Base-by-base conservation (phyloP, 2,797 vertebrate species). In the Alcedo atthis region DNA sequence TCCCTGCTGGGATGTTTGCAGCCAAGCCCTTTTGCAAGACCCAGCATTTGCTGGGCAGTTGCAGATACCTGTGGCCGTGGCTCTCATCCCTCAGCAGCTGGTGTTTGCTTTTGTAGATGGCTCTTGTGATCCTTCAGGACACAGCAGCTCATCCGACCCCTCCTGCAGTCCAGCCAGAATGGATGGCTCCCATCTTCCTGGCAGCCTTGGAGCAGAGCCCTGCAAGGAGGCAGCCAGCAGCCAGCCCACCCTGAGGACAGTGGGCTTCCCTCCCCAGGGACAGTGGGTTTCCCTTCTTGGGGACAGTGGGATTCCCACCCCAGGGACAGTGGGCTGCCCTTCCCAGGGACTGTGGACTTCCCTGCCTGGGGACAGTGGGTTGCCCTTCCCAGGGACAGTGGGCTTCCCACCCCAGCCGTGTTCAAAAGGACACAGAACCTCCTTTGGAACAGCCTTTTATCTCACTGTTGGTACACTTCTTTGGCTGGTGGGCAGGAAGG, bases 141-240 rank as follows among this genome's bases (percentile, higher is more conserved):
- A 51, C 58, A 88, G 70, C 88, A 81, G 88, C 85, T 85, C 49
- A 15, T 46, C 58, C 51, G 48, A 48, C 70, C 64, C 35, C 30
- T 83, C 73, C 43, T 75, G 80, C 66, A n/a, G 40, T 64, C 69
- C 40, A 45, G 77, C 45, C 1, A 0, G 22, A 49, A 42, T 2
- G 51, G 54, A 83, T 78, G 77, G 66, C n/a, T 93, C 78, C 86
- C 58, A 49, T 90, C 83, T 64, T 88, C 67, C 51, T 61, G 80
- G 69, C 80, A 91, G 74, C 49, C 69, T 45, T 75, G 86, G 69
- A 54, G 61, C 11, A 4, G 66, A 91, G 77, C 81, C 61, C 24
- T 1, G 0, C 4, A 4, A 63, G 26, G 28, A 6, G 9, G 24
- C 76, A 46, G 32, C 5, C 2, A 77, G 43, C 45, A 78, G 69